Conservation (phyloP, 2,797 vertebrate genomes). For the Acipenser oxyrinchus region DNA sequence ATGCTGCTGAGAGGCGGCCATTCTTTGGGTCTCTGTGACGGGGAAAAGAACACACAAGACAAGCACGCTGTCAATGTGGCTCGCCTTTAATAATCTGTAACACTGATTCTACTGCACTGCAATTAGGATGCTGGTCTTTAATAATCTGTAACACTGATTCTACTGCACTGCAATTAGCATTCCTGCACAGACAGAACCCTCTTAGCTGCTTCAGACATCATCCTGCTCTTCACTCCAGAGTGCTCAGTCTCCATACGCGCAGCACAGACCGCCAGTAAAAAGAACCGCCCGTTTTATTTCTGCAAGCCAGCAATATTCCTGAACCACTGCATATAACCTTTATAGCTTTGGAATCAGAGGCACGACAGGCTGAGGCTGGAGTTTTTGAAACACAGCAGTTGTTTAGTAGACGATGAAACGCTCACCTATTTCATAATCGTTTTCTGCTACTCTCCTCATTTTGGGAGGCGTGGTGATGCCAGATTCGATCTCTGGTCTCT, state of each 20-base stretch:
- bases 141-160: too few relatives aligned
- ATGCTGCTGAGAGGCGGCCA: conserved; percentile 77
- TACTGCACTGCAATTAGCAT: too few relatives aligned
- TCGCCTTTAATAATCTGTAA: too few relatives aligned
- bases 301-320: conserved; percentile 22
- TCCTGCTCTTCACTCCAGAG: too few relatives aligned
- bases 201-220: too few relatives aligned
- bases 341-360: conserved; percentile 18
- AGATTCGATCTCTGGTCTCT: conserved; percentile 94
- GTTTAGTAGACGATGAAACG: neutral
- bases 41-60: conserved; percentile 22
- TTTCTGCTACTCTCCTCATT: conserved; percentile 95
- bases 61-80: neutral
- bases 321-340: conserved; percentile 28
- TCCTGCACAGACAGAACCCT: too few relatives aligned
- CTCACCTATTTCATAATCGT: conserved; percentile 93
- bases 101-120: too few relatives aligned
- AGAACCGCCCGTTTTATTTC: too few relatives aligned
- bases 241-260: too few relatives aligned
- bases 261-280: too few relatives aligned
- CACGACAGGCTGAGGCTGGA: neutral
- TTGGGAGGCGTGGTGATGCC: conserved; percentile 96
- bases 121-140: too few relatives aligned
- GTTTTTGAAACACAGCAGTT: neutral
- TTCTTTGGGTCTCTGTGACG: conserved; percentile 80